A percentile compares a stretch with the other conserved stretches of the same genome.
phyloP scores from a whole-genome alignment of 2,888 invertebrate species.

The Capitulum mitella region DNA sequence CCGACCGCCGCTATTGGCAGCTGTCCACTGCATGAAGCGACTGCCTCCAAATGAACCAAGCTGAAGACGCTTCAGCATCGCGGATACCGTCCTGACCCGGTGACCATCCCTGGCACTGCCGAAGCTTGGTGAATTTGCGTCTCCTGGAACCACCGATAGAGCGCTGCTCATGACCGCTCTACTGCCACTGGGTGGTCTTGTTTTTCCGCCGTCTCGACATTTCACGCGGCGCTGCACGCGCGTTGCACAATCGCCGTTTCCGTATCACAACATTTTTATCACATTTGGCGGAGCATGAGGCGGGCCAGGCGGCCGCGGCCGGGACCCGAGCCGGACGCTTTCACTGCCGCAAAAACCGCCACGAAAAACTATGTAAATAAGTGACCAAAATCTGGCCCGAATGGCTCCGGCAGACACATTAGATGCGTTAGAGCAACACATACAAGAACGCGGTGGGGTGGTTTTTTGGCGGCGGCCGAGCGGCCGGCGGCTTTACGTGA shows the following conservation, averaged over 20 bases:
- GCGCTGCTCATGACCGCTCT: too few species aligned
- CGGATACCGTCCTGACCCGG: too few species aligned
- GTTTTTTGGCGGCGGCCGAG: neutral
- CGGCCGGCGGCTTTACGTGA: slow-evolving; percentile 3
- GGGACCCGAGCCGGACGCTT: neutral
- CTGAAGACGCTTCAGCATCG: too few species aligned
- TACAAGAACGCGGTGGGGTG: neutral
- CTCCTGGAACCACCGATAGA: too few species aligned
- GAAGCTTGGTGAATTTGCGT: too few species aligned
- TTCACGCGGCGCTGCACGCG: too few species aligned
- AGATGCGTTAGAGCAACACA: slow-evolving; percentile 22
- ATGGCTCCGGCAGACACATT: slow-evolving; percentile 19
- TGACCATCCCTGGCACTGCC: too few species aligned
- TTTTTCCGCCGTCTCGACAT: too few species aligned
- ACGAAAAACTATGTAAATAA: slow-evolving; percentile 21
- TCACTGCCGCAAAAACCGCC: neutral
- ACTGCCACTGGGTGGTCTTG: too few species aligned
- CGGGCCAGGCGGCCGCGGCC: neutral
- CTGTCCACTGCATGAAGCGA: too few species aligned
- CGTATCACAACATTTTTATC: slow-evolving; percentile 6
- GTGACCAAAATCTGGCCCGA: slow-evolving; percentile 18
- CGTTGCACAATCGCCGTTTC: neutral
- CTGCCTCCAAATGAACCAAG: too few species aligned
- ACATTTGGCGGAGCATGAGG: neutral
- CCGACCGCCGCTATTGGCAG: too few species aligned